phyloP scores from a whole-genome alignment of 2,113 vertebrate genomes.

The Phoxinus phoxinus region DNA sequence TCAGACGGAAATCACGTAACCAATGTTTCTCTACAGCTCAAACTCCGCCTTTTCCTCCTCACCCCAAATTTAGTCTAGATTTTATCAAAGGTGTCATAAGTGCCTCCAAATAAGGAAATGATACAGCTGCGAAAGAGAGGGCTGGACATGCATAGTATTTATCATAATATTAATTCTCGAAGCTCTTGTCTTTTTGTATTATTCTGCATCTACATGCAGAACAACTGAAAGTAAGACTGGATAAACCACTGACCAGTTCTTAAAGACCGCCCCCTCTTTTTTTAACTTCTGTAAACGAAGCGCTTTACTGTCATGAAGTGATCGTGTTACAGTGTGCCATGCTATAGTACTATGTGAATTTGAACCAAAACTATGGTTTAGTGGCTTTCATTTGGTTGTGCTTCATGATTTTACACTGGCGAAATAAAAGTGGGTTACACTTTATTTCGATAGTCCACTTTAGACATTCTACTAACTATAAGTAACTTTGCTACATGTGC shows the following conservation, averaged over 20 bases:
- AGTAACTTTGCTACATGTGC: too few species aligned
- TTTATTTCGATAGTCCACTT: too few species aligned
- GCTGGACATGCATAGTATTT: conserved; percentile 12
- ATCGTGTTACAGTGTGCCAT: not conserved
- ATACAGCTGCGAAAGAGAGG: not conserved
- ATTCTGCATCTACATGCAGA: not conserved
- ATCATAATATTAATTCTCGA: not conserved
- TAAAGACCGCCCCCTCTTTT: not conserved
- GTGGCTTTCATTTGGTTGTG: not conserved
- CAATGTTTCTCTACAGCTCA: conserved; percentile 4
- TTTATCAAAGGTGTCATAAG: conserved; percentile 20
- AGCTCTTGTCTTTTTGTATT: not conserved
- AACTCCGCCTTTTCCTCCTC: conserved; percentile 41
- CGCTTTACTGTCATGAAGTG: not conserved
- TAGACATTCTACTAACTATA: too few species aligned
- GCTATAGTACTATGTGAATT: not conserved
- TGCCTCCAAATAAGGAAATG: conserved; percentile 29
- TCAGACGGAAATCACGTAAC: not conserved
- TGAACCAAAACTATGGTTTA: not conserved
- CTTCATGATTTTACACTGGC: not conserved
- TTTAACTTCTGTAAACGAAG: not conserved
- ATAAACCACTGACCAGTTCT: not conserved
- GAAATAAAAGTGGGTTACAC: not conserved
- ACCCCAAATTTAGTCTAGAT: conserved; percentile 4
- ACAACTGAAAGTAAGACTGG: not conserved